Evolutionary conservation across 2,888 invertebrate species (phyloP).

Genomic region (Acanthacorydalis orientalis): DNA sequence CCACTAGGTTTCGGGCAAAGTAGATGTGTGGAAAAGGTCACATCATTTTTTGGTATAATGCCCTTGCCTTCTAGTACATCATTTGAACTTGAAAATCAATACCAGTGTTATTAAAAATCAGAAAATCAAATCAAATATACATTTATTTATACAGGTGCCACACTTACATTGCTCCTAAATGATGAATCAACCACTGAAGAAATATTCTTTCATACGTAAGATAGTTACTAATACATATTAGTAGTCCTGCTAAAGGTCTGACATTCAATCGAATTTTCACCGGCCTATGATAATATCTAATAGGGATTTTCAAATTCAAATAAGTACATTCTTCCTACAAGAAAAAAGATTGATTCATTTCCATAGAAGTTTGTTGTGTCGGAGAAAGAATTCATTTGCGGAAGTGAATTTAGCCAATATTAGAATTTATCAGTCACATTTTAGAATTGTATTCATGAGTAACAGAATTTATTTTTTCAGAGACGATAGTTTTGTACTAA

Average conservation of each 20-base stretch:
- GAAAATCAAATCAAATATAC: too few relatives aligned
- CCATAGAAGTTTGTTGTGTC: background rate
- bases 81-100: constrained; percentile 19
- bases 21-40: constrained; percentile 61
- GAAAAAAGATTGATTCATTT: too few relatives aligned
- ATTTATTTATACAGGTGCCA: background rate
- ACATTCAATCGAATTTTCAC: constrained; percentile 29
- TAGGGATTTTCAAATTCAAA: constrained; percentile 35
- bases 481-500: too few relatives aligned
- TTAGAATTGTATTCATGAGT: too few relatives aligned
- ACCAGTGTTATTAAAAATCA: background rate
- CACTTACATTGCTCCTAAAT: constrained; percentile 54
- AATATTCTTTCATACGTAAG: constrained; percentile 54
- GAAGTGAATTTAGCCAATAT: too few relatives aligned
- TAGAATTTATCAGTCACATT: too few relatives aligned
- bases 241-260: constrained; percentile 45
- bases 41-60: constrained; percentile 25
- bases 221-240: constrained; percentile 67
- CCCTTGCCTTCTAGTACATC: constrained; percentile 43
- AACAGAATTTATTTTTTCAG: too few relatives aligned
- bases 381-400: too few relatives aligned
- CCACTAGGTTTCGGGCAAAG: constrained; percentile 57
- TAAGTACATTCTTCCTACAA: constrained; percentile 46
- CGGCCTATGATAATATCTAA: constrained; percentile 58
- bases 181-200: constrained; percentile 47